These are phyloP conservation scores for Alligator sinensis DNA, from an alignment of 2,113 vertebrate genomes.

Conservation along the genomic window DNA sequence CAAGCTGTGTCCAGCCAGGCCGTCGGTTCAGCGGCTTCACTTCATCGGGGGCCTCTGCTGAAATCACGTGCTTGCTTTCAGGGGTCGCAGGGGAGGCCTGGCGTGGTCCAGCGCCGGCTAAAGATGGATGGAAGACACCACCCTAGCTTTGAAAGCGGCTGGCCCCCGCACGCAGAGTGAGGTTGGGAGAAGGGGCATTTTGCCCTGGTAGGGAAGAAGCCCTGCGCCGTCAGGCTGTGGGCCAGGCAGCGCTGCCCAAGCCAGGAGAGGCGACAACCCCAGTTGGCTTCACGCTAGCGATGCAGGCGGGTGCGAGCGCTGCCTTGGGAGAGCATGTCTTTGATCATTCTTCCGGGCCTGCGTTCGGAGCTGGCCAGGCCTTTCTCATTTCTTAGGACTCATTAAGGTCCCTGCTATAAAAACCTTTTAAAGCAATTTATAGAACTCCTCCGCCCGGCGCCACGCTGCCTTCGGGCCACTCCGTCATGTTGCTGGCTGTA, in stretches of 20 bases:
- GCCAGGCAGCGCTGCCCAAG: too few species aligned
- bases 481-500: background rate
- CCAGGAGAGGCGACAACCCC: background rate
- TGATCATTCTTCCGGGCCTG: background rate
- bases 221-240: background rate
- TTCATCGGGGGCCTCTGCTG: background rate
- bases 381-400: background rate
- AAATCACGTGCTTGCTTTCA: background rate
- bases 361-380: background rate
- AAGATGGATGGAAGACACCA: too few species aligned
- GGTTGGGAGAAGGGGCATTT: background rate
- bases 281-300: background rate
- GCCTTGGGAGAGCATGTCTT: background rate
- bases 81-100: too few species aligned
- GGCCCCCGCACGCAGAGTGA: too few species aligned
- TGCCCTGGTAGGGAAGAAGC: background rate
- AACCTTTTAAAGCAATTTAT: background rate
- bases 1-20: too few species aligned
- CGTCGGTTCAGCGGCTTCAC: background rate
- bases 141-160: too few species aligned
- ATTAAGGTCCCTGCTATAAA: background rate
- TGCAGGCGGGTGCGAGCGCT: too few species aligned
- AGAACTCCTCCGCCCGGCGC: background rate
- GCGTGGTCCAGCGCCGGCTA: background rate
- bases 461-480: background rate